Evolutionary conservation across 1,140 invertebrate genomes (phyloP).

Genomic region (Oppia nitens): DNA sequence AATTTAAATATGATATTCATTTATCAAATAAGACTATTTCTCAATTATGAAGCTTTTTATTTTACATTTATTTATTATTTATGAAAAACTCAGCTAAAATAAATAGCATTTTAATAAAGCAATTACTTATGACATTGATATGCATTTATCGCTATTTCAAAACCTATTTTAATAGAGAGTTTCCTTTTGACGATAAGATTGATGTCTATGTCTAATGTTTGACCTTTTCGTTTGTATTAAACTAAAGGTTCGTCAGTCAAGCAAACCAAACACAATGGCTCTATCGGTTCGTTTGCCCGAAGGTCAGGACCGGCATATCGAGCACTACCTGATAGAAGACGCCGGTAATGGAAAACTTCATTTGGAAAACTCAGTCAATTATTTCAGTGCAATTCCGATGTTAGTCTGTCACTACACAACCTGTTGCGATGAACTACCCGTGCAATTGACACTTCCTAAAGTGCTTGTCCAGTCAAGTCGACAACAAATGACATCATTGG

Average conservation of each 20-base stretch:
- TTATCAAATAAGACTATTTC: no score
- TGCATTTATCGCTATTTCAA: no score
- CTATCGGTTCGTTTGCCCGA: conserved; percentile 71
- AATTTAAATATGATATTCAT: no score
- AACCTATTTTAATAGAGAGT: no score
- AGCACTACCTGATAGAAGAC: conserved; percentile 86
- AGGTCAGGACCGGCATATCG: conserved; percentile 71
- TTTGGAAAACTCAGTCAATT: conserved; percentile 78
- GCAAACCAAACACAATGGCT: conserved; percentile 78
- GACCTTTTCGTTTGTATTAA: neutral
- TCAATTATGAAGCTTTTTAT: no score
- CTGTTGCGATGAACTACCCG: conserved; percentile 83
- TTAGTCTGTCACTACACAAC: conserved; percentile 82
- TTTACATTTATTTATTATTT: no score
- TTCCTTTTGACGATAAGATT: no score
- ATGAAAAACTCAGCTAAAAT: no score
- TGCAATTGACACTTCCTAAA: conserved; percentile 65
- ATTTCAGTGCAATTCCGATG: conserved; percentile 73
- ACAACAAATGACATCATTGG: conserved; percentile 71
- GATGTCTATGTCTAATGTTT: no score
- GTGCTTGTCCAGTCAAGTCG: conserved; percentile 65
- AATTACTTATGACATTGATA: no score
- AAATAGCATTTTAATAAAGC: no score
- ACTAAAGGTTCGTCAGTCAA: conserved; percentile 83
- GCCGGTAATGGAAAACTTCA: conserved; percentile 52